These are phyloP conservation scores for Cheilosia vulpina DNA, from an alignment of 2,888 invertebrate genomes.

Conservation along the genomic window DNA sequence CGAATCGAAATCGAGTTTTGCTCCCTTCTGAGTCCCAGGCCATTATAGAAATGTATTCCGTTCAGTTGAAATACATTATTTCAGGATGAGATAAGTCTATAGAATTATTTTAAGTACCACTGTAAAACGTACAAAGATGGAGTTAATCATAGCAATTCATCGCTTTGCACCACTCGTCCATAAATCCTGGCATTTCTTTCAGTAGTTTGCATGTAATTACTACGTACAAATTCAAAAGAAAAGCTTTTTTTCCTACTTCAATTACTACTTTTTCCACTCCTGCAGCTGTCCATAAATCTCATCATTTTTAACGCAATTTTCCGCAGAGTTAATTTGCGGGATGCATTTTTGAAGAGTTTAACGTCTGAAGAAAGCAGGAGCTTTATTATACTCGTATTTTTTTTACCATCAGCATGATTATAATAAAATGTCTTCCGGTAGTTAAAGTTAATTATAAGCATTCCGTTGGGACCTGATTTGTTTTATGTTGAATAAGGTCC, in stretches of 20 bases:
- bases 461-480: no score
- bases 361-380: neutral
- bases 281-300: neutral
- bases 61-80: neutral
- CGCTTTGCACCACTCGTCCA: neutral
- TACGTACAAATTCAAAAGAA: neutral
- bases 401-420: no score
- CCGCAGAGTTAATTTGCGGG: neutral
- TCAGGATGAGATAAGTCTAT: neutral
- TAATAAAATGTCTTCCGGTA: no score
- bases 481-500: no score
- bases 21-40: no score
- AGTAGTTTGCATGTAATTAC: neutral
- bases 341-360: neutral
- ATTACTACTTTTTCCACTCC: neutral
- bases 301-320: slow-evolving; percentile 13
- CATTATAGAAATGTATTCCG: neutral
- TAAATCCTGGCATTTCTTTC: neutral
- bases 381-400: no score
- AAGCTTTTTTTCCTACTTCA: neutral
- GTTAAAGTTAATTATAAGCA: no score
- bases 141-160: slow-evolving; percentile 7
- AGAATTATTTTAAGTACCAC: no score
- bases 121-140: neutral
- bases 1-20: neutral